Base-by-base conservation (phyloP, 2,797 vertebrate species). In the Pseudotriccus pelzelni region DNA sequence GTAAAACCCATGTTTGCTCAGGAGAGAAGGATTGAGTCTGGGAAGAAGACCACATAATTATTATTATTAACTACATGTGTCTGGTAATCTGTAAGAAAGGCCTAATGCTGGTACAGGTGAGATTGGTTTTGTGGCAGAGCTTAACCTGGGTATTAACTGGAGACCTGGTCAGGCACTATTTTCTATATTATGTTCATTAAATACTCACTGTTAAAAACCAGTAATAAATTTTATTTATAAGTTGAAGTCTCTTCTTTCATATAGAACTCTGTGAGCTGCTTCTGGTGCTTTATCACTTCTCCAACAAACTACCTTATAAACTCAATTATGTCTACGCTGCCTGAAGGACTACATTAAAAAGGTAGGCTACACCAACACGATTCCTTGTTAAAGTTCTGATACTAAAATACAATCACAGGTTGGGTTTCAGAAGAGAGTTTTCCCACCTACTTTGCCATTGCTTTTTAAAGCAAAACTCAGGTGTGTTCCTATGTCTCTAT, bases 391-490 rank as follows among this genome's bases (percentile, higher is more conserved):
- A 83, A 39, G 12, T 80, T 86, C 60, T 87, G 52, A 79, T 85
- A 80, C 75, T 93, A 70, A 96, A 96, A 75, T 85, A 58, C 53
- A 94, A 88, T 52, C 21, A 73, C 28, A 74, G 56, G 12, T 27
- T 56, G 37, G 16, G 15, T 74, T 91, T 95, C 93, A 70, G 46
- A 88, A 94, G 56, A 69, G 58, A 91, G n/a, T 34, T 55, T 77
- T 56, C 30, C 80, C 12, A 2, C 56, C 17, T 56, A 50, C 24
- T 60, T 85, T 81, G 81, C 68, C 25, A 19, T 75, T 85, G 37
- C n/a, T 76, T 92, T 94, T 94, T 86, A 95, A 95, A 94, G 32
- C 32, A 95, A 95, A 92, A 73, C 18, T 69, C 49, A 62, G 25
- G 59, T 47, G 13, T 21, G 17, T 87, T 95, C 70, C 85, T 64